These are phyloP conservation scores for Protobothrops mucrosquamatus DNA, from an alignment of 2,113 vertebrate species.

Conservation along the genomic window DNA sequence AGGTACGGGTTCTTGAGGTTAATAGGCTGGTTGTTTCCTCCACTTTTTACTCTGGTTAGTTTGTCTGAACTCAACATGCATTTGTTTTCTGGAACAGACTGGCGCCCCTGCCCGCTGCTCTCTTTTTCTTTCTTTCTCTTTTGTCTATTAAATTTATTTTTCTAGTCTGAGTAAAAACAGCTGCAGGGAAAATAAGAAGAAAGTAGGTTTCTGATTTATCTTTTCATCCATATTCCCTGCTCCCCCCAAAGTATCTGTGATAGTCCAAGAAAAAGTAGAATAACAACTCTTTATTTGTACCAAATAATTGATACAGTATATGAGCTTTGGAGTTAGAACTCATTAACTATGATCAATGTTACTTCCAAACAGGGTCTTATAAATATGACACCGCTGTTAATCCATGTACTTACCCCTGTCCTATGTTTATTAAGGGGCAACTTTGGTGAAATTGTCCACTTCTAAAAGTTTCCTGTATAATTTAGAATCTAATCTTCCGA, in stretches of 20 bases:
- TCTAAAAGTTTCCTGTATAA: neutral
- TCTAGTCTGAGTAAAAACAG: neutral
- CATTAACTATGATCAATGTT: no score
- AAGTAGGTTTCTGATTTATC: neutral
- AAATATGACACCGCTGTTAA: neutral
- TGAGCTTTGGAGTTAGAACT: neutral
- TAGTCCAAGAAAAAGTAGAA: neutral
- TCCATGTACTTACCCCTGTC: no score
- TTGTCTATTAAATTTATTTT: neutral
- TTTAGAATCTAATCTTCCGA: neutral
- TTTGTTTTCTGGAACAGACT: neutral
- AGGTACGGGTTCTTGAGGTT: neutral
- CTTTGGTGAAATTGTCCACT: neutral
- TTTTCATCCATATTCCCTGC: neutral
- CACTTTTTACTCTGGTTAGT: neutral
- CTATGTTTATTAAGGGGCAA: neutral
- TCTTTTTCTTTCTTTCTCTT: neutral
- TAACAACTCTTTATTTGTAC: neutral
- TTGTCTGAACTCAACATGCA: neutral
- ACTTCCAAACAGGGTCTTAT: no score
- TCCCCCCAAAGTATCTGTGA: neutral
- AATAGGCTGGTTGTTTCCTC: neutral
- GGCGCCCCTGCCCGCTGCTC: neutral
- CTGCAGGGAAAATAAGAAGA: neutral
- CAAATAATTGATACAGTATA: neutral